Evolutionary conservation across 2,888 invertebrate species (phyloP), one percentile per base, ranked within the genome.

Genomic region (Hydraecia micacea): DNA sequence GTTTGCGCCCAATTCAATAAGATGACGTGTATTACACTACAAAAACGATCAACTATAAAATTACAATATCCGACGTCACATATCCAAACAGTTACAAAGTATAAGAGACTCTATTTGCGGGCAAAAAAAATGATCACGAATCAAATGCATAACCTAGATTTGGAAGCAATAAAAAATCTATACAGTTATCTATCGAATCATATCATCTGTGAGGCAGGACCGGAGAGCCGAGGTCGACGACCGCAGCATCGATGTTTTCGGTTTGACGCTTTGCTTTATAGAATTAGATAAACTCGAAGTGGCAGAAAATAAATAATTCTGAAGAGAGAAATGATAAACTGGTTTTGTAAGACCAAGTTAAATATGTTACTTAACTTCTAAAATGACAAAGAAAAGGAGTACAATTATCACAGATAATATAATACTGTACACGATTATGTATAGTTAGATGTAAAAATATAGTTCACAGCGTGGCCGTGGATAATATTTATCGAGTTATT

Each of bases 121-220:
- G 83, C 84, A 89, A 91, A 88, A 91, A 80, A 91, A 91, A 89
- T 84, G 81, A 89, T 90, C 92, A 93, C 94, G 92, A 94, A 94
- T 94, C 93, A 94, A 95, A 94, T 91, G 92, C 91, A 93, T 93
- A 95, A 93, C 94, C 94, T 90, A 93, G 91, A 93, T 95, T 92
- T 93, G 87, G 88, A 71, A 83, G 91, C 90, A 92, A 95, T 95
- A 96, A 95, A 95, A 95, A 94, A 94, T 93, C 89, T 93, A 93
- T 93, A 96, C 96, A 96, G 96, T 96, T 96, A 96, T 95, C 94
- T 96, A 96, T 96, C 95, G 93, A 95, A 96, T 95, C 94, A 95
- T 95, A 95, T 94, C 92, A 93, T 91, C 92, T 93, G 93, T 93
- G 93, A 88, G 92, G 93, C 93, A 94, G 93, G 94, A 93, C 93